Evolutionary conservation across 2,888 invertebrate genomes (phyloP), one percentile per base, ranked within the genome.

Genomic region (Seira ritae): DNA sequence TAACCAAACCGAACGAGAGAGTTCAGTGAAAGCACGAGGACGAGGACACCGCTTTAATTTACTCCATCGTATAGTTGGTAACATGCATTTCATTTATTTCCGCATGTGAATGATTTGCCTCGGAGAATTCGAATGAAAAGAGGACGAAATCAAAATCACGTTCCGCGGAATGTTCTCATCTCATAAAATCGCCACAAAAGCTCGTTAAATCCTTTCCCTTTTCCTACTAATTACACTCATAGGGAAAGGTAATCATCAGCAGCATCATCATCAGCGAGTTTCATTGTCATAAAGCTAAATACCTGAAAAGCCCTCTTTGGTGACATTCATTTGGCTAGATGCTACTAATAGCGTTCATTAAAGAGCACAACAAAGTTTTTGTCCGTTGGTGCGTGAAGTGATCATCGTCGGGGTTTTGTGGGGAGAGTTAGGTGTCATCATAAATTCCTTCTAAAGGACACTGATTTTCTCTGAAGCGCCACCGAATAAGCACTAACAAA

Each of bases 291-390:
- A 55, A 55, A 55, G 55, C 55, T 55, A 55, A 55, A 55, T 55
- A 55, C 55, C 55, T 55, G 67, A 67, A 67, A 70, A 70, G 46
- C 70, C 22, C 70, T 70, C 50, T 20, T 55, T 55, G 15, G n/a
- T 17, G 46, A 46, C 70, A 37, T 19, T 70, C 46, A 70, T 70
- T 70, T 50, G 3, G 55, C 55, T 55, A 55, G 55, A 22, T 55
- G 17, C 22, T 71, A 50, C 71, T 71, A 71, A 71, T 71, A 71
- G 55, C 71, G 23, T 15, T 71, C 71, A 60, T 71, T 71, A 71
- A 23, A 19, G 60, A 22, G 55, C 20, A 71, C 50, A 71, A 71
- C 71, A 71, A 71, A 71, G 71, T 71, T 71, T 55, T 17, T 71
- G 71, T 50, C 55, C 46, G 23, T 50, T 23, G 71, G 46, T 71